These are phyloP conservation scores for Blera fallax DNA, from an alignment of 2,888 invertebrate genomes.

Conservation along the genomic window DNA sequence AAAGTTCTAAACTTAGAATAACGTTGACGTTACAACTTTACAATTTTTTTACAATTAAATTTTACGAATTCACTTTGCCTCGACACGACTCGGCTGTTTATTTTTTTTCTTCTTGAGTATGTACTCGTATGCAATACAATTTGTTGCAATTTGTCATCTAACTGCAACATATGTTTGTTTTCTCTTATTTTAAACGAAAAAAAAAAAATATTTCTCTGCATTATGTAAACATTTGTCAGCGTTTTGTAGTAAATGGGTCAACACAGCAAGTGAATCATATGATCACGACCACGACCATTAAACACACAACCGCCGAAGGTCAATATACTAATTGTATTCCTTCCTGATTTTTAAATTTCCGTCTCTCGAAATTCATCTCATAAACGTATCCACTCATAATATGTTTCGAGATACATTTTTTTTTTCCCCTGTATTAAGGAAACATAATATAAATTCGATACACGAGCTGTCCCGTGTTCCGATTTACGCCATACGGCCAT, in stretches of 20 bases:
- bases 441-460: conserved; percentile 33
- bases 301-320: conserved; percentile 21
- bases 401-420: conserved; percentile 14
- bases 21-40: conserved; percentile 36
- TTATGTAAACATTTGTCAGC: conserved; percentile 34
- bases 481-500: conserved; percentile 41
- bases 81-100: not conserved
- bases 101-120: not conserved
- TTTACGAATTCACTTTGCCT: conserved; percentile 4
- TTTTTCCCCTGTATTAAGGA: conserved; percentile 8
- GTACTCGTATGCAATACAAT: not conserved
- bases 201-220: not conserved
- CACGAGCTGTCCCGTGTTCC: conserved; percentile 36
- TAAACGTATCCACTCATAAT: conserved; percentile 17
- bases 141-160: conserved; percentile 23
- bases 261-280: conserved; percentile 35
- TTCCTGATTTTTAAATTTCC: conserved; percentile 14
- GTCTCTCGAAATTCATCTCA: not conserved
- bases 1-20: conserved; percentile 24
- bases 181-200: not conserved
- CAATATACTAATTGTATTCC: conserved; percentile 33
- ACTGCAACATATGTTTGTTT: conserved; percentile 8
- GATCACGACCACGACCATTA: not conserved
- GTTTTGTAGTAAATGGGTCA: conserved; percentile 49
- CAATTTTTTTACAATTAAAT: conserved; percentile 30